Conservation (phyloP, 1,140 invertebrate genomes). For the Drosophila ohnishii region DNA sequence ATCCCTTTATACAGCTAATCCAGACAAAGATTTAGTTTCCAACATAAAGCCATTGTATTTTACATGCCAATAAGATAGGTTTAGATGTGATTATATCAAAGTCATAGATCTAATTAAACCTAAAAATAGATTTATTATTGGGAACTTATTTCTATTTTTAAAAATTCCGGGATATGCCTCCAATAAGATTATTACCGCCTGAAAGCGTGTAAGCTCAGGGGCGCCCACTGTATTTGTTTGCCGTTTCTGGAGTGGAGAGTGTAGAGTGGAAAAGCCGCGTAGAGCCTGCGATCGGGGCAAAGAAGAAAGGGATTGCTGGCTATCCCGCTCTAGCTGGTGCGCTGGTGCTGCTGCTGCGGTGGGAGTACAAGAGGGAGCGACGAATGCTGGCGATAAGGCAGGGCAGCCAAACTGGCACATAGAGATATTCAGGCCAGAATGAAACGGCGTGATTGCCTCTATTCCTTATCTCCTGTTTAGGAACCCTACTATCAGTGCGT, state of each 20-base stretch:
- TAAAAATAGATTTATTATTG: neutral
- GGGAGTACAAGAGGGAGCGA: slow-evolving; percentile 13
- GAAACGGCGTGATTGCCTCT: slow-evolving; percentile 39
- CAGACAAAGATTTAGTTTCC: neutral
- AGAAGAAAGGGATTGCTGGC: slow-evolving; percentile 9
- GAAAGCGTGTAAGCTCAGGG: neutral
- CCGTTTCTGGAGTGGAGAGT: slow-evolving; percentile 14
- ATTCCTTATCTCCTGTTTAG: slow-evolving; percentile 30
- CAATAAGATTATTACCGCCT: neutral
- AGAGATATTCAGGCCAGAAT: slow-evolving; percentile 45
- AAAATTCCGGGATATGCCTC: neutral
- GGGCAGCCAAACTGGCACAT: slow-evolving; percentile 33
- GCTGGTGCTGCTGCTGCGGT: neutral
- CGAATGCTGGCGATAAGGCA: slow-evolving; percentile 44
- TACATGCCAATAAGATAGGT: neutral
- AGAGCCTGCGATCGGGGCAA: slow-evolving; percentile 16
- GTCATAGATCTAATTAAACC: too few species aligned
- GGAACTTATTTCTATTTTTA: neutral
- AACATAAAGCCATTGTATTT: neutral
- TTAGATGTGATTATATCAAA: neutral
- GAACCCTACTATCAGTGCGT: slow-evolving; percentile 1
- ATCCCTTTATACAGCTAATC: neutral
- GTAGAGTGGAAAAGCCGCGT: neutral
- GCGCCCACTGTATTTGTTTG: slow-evolving; percentile 36
- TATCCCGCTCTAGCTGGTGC: slow-evolving; percentile 8